These are phyloP conservation scores for Morpho achilles DNA, from an alignment of 2,888 invertebrate genomes.

Conservation along the genomic window DNA sequence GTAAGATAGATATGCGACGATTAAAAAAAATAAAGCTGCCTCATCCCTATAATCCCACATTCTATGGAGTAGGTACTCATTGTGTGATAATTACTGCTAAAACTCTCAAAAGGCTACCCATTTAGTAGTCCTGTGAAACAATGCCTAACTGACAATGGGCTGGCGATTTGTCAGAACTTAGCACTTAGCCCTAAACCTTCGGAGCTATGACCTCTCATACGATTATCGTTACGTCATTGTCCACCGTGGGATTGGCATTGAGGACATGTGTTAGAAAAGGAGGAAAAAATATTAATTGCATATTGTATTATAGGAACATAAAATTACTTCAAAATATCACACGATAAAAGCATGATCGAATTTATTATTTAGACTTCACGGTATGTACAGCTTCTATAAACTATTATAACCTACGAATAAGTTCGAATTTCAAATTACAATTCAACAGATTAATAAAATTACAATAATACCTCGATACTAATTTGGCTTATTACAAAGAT, in stretches of 20 bases:
- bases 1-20: no score
- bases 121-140: conserved; percentile 17
- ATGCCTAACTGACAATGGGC: conserved; percentile 21
- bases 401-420: no score
- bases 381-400: no score
- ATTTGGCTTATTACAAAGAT: no score
- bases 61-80: conserved; percentile 4
- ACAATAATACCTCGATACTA: no score
- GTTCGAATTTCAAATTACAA: no score
- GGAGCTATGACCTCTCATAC: conserved; percentile 25
- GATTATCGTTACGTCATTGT: conserved; percentile 41
- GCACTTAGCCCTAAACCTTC: conserved; percentile 23
- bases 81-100: conserved; percentile 12
- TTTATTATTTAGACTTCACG: no score
- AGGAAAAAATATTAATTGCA: no score
- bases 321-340: no score
- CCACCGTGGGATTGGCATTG: conserved; percentile 70
- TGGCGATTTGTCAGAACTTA: conserved; percentile 21
- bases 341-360: no score
- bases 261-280: conserved; percentile 9
- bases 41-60: conserved; percentile 1
- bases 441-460: no score
- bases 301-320: no score
- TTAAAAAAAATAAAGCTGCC: background rate
- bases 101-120: conserved; percentile 9